Percentiles rank a stretch among this genome's conserved stretches.
These are phyloP conservation scores for Drosophila eohydei DNA, from an alignment of 2,888 invertebrate species.

Conservation along the genomic window DNA sequence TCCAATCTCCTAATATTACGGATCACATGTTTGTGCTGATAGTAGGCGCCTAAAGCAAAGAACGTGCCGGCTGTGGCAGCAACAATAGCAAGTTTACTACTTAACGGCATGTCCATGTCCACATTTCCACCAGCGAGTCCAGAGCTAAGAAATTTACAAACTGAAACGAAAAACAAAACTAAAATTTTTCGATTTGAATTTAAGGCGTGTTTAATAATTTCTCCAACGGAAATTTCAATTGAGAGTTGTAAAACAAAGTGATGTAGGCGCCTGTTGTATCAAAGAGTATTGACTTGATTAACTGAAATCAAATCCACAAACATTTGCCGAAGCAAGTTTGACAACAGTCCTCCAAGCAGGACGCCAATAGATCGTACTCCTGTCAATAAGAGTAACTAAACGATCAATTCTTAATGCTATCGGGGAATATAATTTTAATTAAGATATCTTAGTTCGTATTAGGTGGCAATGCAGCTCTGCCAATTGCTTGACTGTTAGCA, in stretches of 20 bases:
- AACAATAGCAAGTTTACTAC: constrained; percentile 57
- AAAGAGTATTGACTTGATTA: neutral
- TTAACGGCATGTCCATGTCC: constrained; percentile 44
- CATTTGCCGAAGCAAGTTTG: neutral
- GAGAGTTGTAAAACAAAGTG: constrained; percentile 24
- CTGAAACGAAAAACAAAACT: neutral
- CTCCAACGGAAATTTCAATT: neutral
- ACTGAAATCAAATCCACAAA: neutral
- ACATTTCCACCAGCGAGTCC: constrained; percentile 19
- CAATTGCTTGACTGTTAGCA: no score
- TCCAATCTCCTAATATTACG: constrained; percentile 63
- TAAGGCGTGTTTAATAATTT: neutral
- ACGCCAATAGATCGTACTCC: neutral
- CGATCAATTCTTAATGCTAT: neutral
- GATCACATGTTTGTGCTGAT: constrained; percentile 69
- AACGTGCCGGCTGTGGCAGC: constrained; percentile 71
- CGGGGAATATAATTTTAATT: neutral
- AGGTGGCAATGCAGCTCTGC: no score
- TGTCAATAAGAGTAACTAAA: neutral
- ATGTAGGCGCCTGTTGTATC: neutral
- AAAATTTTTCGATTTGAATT: constrained; percentile 19
- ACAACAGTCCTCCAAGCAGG: no score
- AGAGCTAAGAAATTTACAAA: constrained; percentile 21
- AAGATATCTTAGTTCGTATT: neutral
- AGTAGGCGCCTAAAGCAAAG: constrained; percentile 72